These are phyloP conservation scores for Agrochola lota DNA, from an alignment of 2,888 invertebrate genomes.

Conservation along the genomic window DNA sequence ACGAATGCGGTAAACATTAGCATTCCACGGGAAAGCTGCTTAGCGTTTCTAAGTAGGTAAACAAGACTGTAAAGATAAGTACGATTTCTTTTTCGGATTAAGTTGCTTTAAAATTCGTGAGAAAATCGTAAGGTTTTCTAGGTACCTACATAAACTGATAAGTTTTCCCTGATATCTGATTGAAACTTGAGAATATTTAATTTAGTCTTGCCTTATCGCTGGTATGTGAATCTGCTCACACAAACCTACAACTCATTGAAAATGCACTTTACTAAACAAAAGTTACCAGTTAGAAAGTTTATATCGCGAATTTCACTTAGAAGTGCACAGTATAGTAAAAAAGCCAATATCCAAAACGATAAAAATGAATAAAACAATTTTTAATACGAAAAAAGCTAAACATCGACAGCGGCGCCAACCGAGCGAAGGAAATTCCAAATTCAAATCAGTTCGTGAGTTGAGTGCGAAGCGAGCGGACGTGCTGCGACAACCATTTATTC, in stretches of 20 bases:
- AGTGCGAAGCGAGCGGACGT: slow-evolving; percentile 86
- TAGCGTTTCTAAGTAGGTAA: slow-evolving; percentile 82
- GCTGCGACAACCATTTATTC: slow-evolving; percentile 84
- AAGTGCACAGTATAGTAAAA: slow-evolving; percentile 44
- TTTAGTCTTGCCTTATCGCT: not conserved
- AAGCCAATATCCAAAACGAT: slow-evolving; percentile 53
- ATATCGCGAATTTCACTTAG: slow-evolving; percentile 35
- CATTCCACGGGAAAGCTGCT: slow-evolving; percentile 82
- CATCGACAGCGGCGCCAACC: slow-evolving; percentile 74
- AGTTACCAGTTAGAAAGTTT: slow-evolving; percentile 9
- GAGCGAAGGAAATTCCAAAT: slow-evolving; percentile 85
- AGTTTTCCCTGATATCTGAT: not conserved
- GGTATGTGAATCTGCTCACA: not conserved
- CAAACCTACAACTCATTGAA: not conserved
- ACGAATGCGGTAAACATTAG: slow-evolving; percentile 78
- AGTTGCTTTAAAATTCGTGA: slow-evolving; percentile 29
- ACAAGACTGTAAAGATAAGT: slow-evolving; percentile 74
- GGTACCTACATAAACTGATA: not conserved
- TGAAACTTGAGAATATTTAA: not conserved
- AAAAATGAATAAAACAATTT: slow-evolving; percentile 65
- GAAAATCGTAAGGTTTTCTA: not conserved
- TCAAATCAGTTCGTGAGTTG: slow-evolving; percentile 89
- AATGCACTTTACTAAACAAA: not conserved
- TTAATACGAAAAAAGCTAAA: slow-evolving; percentile 73
- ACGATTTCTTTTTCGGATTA: slow-evolving; percentile 55